A percentile compares a stretch with the other conserved stretches of the same genome.
Evolutionary conservation across 2,113 vertebrate genomes (phyloP).

Genomic region (Muscicapa adusta): DNA sequence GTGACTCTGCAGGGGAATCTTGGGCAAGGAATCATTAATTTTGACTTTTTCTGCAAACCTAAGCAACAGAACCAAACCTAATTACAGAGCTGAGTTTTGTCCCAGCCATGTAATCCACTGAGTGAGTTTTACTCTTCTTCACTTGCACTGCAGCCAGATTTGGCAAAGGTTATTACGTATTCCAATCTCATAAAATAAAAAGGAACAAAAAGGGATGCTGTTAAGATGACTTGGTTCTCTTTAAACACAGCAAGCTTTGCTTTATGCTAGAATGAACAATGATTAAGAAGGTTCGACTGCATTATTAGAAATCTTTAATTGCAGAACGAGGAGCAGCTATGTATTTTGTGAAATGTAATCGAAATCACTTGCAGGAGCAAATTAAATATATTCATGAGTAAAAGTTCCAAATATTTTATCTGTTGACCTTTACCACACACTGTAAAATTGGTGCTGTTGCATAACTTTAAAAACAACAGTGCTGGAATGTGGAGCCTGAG

Average conservation of each 20-base stretch:
- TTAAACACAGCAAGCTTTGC: constrained; percentile 62
- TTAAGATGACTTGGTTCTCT: constrained; percentile 40
- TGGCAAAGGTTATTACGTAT: constrained; percentile 22
- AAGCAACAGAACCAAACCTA: constrained; percentile 15
- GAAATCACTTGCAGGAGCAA: constrained; percentile 41
- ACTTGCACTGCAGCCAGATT: not conserved
- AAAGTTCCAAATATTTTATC: constrained; percentile 34
- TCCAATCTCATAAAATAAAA: constrained; percentile 35
- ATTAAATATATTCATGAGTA: constrained; percentile 65
- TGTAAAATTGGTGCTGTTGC: not conserved
- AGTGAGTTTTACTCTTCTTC: not conserved
- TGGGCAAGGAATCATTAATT: not conserved
- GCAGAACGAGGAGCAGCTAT: constrained; percentile 24
- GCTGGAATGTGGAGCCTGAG: not conserved
- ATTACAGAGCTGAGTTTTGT: not conserved
- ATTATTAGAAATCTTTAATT: constrained; percentile 66
- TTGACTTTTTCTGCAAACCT: constrained; percentile 2
- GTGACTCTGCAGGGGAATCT: not conserved
- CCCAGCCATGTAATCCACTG: not conserved
- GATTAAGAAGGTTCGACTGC: constrained; percentile 41
- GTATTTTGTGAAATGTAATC: constrained; percentile 50
- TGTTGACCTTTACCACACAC: not conserved
- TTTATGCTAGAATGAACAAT: constrained; percentile 62
- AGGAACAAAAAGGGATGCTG: not conserved
- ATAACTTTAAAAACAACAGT: not conserved